Evolutionary conservation across 2,888 invertebrate species (phyloP).

Genomic region (Meghimatium bilineatum): DNA sequence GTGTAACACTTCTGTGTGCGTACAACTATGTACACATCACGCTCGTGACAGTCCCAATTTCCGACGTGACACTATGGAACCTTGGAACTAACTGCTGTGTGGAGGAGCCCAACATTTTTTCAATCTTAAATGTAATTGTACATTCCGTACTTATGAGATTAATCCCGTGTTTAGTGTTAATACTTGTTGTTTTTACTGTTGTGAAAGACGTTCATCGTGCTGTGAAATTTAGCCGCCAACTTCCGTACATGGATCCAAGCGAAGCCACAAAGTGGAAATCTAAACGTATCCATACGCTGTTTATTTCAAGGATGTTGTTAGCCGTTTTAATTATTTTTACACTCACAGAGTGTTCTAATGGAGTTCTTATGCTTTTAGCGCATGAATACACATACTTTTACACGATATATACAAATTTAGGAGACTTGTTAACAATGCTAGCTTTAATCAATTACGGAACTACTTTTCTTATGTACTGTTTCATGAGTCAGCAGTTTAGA

Average conservation of each 20-base stretch:
- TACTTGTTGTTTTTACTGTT: conserved; percentile 80
- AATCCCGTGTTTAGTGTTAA: conserved; percentile 91
- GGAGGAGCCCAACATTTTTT: conserved; percentile 53
- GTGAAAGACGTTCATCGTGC: conserved; percentile 77
- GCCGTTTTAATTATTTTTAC: conserved; percentile 90
- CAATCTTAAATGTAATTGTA: conserved; percentile 88
- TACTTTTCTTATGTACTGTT: conserved; percentile 94
- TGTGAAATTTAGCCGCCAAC: conserved; percentile 65
- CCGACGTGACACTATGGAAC: conserved; percentile 63
- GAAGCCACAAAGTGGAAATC: not conserved
- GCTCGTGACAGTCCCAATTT: accelerated
- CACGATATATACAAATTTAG: conserved; percentile 80
- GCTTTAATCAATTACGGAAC: conserved; percentile 93
- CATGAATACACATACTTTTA: conserved; percentile 85
- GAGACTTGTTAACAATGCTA: conserved; percentile 91
- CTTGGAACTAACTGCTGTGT: conserved; percentile 79
- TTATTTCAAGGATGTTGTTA: conserved; percentile 92
- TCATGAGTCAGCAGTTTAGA: conserved; percentile 95
- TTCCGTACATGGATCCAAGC: not conserved
- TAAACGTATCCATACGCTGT: conserved; percentile 77
- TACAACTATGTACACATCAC: conserved; percentile 64
- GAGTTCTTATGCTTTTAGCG: conserved; percentile 84
- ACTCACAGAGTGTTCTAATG: conserved; percentile 93
- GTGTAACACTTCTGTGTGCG: conserved; percentile 70
- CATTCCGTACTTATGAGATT: conserved; percentile 93